Percentiles rank a stretch among this genome's conserved stretches.
phyloP scores from a whole-genome alignment of 2,113 vertebrate genomes.

The Clarias magur region DNA sequence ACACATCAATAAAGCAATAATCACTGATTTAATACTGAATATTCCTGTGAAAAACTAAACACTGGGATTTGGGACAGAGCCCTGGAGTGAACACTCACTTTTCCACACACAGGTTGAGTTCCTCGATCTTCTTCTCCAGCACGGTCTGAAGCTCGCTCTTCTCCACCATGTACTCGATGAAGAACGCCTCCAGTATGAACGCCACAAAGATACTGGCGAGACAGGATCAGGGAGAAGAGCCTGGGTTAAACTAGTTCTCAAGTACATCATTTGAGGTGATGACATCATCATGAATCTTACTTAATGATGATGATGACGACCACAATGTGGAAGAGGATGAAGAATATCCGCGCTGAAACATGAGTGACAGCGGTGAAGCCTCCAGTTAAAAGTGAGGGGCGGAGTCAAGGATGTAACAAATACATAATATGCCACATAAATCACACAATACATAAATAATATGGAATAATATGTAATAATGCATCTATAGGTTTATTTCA shows the following conservation, averaged over 20 bases:
- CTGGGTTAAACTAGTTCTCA: background rate
- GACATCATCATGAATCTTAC: slow-evolving; percentile 70
- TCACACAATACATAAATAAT: background rate
- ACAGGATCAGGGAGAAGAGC: background rate
- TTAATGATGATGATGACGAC: slow-evolving; percentile 93
- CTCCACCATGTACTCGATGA: slow-evolving; percentile 88
- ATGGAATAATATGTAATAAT: too few relatives aligned
- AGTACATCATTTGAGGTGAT: background rate
- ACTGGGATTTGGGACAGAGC: background rate
- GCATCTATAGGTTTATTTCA: slow-evolving; percentile 45
- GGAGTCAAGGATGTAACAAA: slow-evolving; percentile 71
- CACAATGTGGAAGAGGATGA: slow-evolving; percentile 86
- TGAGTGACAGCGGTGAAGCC: slow-evolving; percentile 84
- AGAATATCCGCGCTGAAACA: slow-evolving; percentile 80
- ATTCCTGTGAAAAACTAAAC: background rate
- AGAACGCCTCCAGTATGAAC: slow-evolving; percentile 91
- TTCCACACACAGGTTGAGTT: slow-evolving; percentile 83
- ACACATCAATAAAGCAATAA: background rate
- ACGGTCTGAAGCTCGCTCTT: slow-evolving; percentile 89
- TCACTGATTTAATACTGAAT: background rate
- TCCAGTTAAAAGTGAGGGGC: slow-evolving; percentile 75
- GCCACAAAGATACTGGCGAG: slow-evolving; percentile 88
- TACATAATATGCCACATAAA: background rate
- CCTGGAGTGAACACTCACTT: slow-evolving; percentile 74
- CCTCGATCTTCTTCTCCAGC: slow-evolving; percentile 91